Base-by-base conservation (phyloP, 2,888 invertebrate genomes). In the Pteria penguin region DNA sequence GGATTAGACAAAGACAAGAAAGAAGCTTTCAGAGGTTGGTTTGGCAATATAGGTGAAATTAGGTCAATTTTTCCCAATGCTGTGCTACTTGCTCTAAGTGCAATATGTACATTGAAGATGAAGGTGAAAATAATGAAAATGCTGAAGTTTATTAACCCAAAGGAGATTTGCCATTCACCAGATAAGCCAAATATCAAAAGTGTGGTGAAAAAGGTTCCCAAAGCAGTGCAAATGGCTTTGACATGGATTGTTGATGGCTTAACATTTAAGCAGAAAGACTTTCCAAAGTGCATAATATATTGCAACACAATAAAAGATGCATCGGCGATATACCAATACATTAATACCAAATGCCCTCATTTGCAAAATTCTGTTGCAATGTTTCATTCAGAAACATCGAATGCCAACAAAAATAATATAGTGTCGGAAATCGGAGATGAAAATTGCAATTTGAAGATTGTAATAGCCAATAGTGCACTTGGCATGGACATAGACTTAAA, bases 11-110 rank as follows among this genome's bases (percentile, higher is more conserved):
- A n/a, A 4, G 54, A 45, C 22, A 18, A 29, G n/a, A 29, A 72
- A 24, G n/a, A 45, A 29, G 73, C 73, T n/a, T 66, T 73, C 22
- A 58, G 67, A 29, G 52, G 54, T 27, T 73, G 73, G 73, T 73
- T 67, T 52, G 55, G 60, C 32, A 26, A 65, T 36, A 32, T 65
- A 26, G 72, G 72, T 22, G 73, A 67, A 45, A 11, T 73, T 31
- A 55, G 65, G 14, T 14, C 72, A 4, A 33, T 72, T 18, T 66
- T 27, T 45, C 66, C 72, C 4, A 45, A 26, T 60, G 73, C 66
- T 31, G 27, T 26, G 22, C 14, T 60, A 24, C 27, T 65, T n/a
- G 65, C 72, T 2, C 32, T 72, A 2, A 65, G 65, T 36, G 72
- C 65, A 22, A 65, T 67, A 8, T 73, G 73, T 33, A 58, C 73